Evolutionary conservation across 2,797 vertebrate species (phyloP), one percentile per base, ranked within the genome.

Genomic region (Cossypha heuglini): DNA sequence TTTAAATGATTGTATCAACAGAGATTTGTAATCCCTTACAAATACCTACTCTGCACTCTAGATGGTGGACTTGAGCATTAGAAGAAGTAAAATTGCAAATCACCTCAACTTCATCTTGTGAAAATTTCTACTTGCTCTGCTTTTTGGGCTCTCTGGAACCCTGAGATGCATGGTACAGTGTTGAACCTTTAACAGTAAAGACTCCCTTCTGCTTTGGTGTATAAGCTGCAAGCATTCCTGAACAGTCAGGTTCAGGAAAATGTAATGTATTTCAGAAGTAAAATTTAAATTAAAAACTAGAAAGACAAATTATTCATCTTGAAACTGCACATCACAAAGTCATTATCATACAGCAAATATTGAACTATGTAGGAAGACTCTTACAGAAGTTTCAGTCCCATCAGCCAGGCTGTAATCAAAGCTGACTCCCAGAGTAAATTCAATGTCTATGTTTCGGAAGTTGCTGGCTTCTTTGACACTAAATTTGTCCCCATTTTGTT

Each of bases 401-500:
- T 99, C 99, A 38, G 99, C 99, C 54, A 99, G 96, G 67, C 96
- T 98, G 96, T 99, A 99, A 0, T 98, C 97, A 92, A 99, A 99
- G 57, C 3, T 88, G 81, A 98, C 98, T 10, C 98, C 99, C 88
- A 99, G 97, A 7, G 98, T 99, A 92, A 99, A 99, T 85, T 98
- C 96, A 22, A 99, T 61, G 1, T 99, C 99, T n/a, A 98, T n/a
- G 24, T 3, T 98, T 64, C 99, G 98, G 94, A 99, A 99, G 43
- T 38, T 95, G 83, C 99, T 99, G 94, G 90, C 97, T 97, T 99
- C 99, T 93, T 99, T 99, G 82, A 99, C 13, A 1, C 87, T 96
- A 77, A 99, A 99, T 88, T 97, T 99, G 86, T 99, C 98, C 92
- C 99, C 99, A 3, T 94, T 97, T 95, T 99, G 99, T 20, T 98